Base-by-base conservation (phyloP, 1,140 invertebrate genomes). In the Leptinotarsa texana region DNA sequence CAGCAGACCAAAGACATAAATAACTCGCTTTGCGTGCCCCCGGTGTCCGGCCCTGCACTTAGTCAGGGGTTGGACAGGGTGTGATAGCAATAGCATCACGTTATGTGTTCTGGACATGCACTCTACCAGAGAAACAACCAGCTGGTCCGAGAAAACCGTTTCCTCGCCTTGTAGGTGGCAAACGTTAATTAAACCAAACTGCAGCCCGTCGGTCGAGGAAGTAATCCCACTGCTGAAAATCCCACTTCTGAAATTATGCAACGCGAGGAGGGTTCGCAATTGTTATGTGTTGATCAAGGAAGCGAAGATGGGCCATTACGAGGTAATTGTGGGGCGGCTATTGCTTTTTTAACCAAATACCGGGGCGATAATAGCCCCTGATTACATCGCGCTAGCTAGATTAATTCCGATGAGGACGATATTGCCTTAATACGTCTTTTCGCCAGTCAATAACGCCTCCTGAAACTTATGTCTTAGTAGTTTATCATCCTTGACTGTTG, bases 331-430 rank as follows among this genome's bases (percentile, higher is more conserved):
- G 82, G 83, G 79, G 80, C 69, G 80, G 82, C 79, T 83, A 84
- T 84, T 82, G 83, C 83, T 84, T 84, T 84, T 84, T 84, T 84
- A 84, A 84, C 83, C 83, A 84, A 84, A 84, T 84, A 84, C 81
- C 78, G 77, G 82, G 83, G 82, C 79, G 83, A 83, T 81, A 83
- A 84, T 80, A 74, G 82, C 78, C 78, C 73, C 81, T 81, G 81
- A 83, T 83, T 82, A 83, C 81, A 77, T 82, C 80, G 78, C 78
- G 75, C 77, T 65, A 78, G 81, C 82, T 83, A 81, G 83, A 84
- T 84, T 84, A 84, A 82, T 84, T 83, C 82, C 75, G 76, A 72
- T 74, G 73, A 62, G 57, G 65, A 66, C 73, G 74, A 63, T 74
- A 72, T 63, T 75, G 48, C 69, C 75, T 63, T 72, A 48, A 57